Conservation (phyloP, 2,888 invertebrate species). For the Parasteatoda lunata region DNA sequence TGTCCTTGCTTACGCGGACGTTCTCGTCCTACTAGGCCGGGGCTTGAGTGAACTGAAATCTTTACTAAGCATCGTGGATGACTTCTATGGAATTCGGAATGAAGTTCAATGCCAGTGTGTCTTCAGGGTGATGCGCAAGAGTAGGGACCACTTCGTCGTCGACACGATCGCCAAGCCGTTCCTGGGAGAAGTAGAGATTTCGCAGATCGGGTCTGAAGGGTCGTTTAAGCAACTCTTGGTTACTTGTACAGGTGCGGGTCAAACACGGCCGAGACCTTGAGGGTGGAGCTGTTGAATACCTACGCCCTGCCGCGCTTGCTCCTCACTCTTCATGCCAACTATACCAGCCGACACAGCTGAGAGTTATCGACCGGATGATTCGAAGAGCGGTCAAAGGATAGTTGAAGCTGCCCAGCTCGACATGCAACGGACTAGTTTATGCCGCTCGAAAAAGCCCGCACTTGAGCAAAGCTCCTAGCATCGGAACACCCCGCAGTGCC, state of each 20-base stretch:
- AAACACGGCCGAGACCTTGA: not conserved
- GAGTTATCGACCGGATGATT: constrained; percentile 78
- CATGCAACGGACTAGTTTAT: no score
- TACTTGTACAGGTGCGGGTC: no score
- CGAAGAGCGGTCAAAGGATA: no score
- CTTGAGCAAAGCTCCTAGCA: no score
- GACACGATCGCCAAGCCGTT: not conserved
- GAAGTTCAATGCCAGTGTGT: not conserved
- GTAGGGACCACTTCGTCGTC: not conserved
- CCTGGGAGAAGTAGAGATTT: not conserved
- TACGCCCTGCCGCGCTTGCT: not conserved
- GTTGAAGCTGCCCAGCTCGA: no score
- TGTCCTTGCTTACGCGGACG: not conserved
- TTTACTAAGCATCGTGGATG: not conserved
- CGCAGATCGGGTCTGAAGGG: no score
- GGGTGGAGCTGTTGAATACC: not conserved
- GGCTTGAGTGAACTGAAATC: not conserved
- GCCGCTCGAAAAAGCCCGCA: no score
- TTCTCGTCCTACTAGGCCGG: not conserved
- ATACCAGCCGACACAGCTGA: no score
- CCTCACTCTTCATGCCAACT: not conserved
- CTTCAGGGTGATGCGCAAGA: not conserved
- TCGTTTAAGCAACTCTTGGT: not conserved
- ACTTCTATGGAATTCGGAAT: not conserved
- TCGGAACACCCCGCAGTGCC: no score